Evolutionary conservation across 2,113 vertebrate genomes (phyloP).

Genomic region (Sigmodon hispidus): DNA sequence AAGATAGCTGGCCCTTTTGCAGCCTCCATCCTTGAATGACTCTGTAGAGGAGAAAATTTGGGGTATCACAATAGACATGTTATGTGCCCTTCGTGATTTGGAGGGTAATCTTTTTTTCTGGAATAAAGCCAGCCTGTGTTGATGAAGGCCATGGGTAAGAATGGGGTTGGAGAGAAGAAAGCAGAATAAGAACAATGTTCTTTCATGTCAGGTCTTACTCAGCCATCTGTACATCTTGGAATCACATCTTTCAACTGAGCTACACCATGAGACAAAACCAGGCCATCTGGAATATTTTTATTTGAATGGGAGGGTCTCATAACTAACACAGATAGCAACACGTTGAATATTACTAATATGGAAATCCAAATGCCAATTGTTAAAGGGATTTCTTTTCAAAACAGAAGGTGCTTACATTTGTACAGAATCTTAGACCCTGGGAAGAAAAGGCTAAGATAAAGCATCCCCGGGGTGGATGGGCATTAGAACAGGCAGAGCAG

Average conservation of each 20-base stretch:
- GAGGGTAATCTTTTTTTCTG: neutral
- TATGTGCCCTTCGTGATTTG: neutral
- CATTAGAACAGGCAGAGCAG: neutral
- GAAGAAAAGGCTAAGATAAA: neutral
- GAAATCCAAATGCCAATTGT: neutral
- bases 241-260: neutral
- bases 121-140: neutral
- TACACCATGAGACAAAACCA: neutral
- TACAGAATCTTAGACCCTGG: neutral
- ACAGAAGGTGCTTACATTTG: neutral
- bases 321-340: neutral
- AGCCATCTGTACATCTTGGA: neutral
- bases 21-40: neutral
- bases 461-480: neutral
- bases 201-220: neutral
- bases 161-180: neutral
- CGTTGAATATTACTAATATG: conserved; percentile 29
- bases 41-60: neutral
- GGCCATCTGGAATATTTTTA: neutral
- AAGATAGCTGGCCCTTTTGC: neutral
- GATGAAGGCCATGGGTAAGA: neutral
- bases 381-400: conserved; percentile 6
- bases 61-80: neutral
- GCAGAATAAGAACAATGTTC: neutral
- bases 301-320: neutral